Evolutionary conservation across 2,888 invertebrate species (phyloP).

Genomic region (Nowickia ferox): DNA sequence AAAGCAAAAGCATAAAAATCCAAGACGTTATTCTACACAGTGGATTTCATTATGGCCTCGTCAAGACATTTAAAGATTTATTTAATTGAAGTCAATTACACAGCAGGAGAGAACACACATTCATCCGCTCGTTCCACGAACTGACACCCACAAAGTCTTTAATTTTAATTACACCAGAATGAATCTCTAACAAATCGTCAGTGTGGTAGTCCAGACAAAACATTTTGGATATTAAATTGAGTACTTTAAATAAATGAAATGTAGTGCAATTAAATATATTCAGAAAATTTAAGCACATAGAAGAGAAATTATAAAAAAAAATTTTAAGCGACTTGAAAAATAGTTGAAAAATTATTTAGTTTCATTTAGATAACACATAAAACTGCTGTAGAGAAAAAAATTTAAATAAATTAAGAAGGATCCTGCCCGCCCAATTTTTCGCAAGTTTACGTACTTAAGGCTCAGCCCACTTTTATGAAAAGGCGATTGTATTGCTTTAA

Average conservation of each 20-base stretch:
- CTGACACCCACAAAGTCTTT: background rate
- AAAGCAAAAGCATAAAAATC: constrained; percentile 55
- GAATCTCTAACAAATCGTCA: background rate
- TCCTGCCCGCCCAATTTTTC: too few species aligned
- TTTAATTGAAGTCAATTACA: constrained; percentile 82
- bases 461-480: too few species aligned
- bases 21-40: constrained; percentile 48
- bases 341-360: too few species aligned
- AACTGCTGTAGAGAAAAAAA: too few species aligned
- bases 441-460: too few species aligned
- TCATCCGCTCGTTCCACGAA: background rate
- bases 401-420: too few species aligned
- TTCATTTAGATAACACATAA: too few species aligned
- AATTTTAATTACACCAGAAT: background rate
- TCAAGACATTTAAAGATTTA: constrained; percentile 74
- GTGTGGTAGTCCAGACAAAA: background rate
- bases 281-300: too few species aligned
- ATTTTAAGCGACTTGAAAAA: too few species aligned
- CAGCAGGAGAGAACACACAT: constrained; percentile 73
- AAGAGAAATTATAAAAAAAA: too few species aligned
- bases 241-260: background rate
- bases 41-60: constrained; percentile 55
- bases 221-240: background rate
- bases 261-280: too few species aligned
- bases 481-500: too few species aligned